Evolutionary conservation across 2,113 vertebrate species (phyloP), one percentile per base, ranked within the genome.

Genomic region (Morone saxatilis): DNA sequence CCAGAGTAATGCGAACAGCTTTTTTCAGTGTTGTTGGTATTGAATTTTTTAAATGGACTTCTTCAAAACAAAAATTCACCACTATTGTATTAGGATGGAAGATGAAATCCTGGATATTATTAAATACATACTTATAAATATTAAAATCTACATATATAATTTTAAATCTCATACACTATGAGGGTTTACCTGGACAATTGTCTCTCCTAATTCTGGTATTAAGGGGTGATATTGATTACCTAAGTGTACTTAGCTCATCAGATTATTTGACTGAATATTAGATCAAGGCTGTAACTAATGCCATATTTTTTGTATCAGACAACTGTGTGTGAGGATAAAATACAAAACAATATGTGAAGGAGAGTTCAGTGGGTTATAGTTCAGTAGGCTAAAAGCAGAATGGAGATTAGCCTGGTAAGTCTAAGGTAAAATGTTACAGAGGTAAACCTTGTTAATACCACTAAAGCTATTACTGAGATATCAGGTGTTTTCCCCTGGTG

Each of bases 401-500:
- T 73, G 47, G 62, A 62, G 80, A 73, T 62, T 50, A 76, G 56
- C 19, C 47, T 11, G 20, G 71, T 78, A 70, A 73, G 51, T 72
- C 6, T 6, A 51, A 59, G 57, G 76, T 80, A 20, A 89, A 78
- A 86, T 40, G 70, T 66, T 75, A 75, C 19, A 31, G 36, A 14
- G 25, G 45, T 86, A 71, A 89, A 83, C 45, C 84, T 57, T 22
- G 41, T 53, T 90, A 81, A 87, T 71, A 22, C 71, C 71, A 77
- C 68, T 84, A 66, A 87, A 83, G 60, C 66, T 63, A 48, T 91
- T 90, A 87, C n/a, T 41, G 74, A 79, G 62, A 76, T 83, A 74
- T 80, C 54, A 66, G 63, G 59, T 59, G 57, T 63, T 75, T 61
- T 85, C 7, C 14, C 25, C 38, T 36, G 45, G 56, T 56, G 43